These are phyloP conservation scores for Myotis planiceps DNA, from an alignment of 2,797 vertebrate species.

Conservation along the genomic window DNA sequence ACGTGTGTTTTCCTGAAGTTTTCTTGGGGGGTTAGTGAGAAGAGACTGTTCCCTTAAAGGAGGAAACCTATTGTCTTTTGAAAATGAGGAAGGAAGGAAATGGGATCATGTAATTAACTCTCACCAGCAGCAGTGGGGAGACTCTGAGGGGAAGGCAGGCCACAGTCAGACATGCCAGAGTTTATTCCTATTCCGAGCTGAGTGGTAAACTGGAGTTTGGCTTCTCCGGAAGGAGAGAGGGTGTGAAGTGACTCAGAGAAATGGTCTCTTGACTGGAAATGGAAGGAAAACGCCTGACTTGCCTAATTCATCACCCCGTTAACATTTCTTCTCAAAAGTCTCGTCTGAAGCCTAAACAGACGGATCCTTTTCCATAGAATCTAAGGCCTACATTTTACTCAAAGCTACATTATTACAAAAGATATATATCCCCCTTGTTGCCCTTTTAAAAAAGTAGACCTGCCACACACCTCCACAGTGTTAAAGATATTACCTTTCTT, in stretches of 20 bases:
- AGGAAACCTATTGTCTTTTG: slow-evolving; percentile 41
- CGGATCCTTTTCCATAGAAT: background rate
- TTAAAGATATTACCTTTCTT: background rate
- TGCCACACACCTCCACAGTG: background rate
- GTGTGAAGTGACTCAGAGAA: slow-evolving; percentile 49
- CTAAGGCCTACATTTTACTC: slow-evolving; percentile 7
- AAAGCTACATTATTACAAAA: background rate
- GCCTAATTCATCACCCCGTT: background rate
- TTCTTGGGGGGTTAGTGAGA: background rate
- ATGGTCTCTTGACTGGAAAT: background rate
- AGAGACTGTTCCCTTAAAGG: background rate
- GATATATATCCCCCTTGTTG: background rate
- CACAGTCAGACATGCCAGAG: background rate
- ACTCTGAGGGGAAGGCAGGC: background rate
- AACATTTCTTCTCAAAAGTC: background rate
- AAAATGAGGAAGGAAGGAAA: slow-evolving; percentile 58
- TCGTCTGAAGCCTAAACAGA: background rate
- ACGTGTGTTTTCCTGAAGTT: background rate
- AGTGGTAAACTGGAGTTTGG: background rate
- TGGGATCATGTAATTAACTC: background rate
- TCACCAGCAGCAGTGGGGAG: background rate
- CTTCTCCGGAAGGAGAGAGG: background rate
- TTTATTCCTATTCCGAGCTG: background rate
- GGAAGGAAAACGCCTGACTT: background rate
- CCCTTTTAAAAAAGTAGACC: background rate